These are phyloP conservation scores for Odontamblyopus lacepedii DNA, from an alignment of 2,797 vertebrate species.

Conservation along the genomic window DNA sequence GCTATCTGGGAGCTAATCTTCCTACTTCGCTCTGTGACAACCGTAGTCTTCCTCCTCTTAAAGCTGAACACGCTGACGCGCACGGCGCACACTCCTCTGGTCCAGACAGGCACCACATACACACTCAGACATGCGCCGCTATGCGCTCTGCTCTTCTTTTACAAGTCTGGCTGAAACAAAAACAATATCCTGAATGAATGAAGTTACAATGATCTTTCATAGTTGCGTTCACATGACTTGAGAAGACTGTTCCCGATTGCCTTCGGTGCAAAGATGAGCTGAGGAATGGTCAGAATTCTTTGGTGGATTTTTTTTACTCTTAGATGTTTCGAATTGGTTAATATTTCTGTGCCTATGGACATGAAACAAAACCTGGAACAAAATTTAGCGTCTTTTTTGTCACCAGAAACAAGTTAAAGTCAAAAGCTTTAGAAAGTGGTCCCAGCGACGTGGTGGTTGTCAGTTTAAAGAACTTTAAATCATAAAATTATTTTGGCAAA, in stretches of 20 bases:
- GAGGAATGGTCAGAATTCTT: too few relatives aligned
- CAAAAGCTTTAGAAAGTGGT: too few relatives aligned
- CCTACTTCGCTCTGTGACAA: slow-evolving; percentile 78
- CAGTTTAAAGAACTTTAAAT: not conserved
- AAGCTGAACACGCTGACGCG: slow-evolving; percentile 78
- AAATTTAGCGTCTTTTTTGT: not conserved
- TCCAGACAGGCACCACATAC: slow-evolving; percentile 26
- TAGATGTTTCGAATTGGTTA: too few relatives aligned
- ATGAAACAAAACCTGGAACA: not conserved
- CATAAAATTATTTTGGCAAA: not conserved
- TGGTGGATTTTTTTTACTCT: too few relatives aligned
- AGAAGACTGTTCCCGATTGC: too few relatives aligned
- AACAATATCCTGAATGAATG: not conserved
- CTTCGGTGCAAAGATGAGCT: too few relatives aligned
- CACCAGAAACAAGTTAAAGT: not conserved
- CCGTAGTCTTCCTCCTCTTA: slow-evolving; percentile 84
- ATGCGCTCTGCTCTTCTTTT: slow-evolving; percentile 31
- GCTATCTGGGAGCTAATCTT: slow-evolving; percentile 88
- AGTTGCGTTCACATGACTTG: not conserved
- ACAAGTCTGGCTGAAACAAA: not conserved
- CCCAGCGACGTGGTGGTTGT: too few relatives aligned
- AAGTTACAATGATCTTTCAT: not conserved
- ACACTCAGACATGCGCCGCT: slow-evolving; percentile 19
- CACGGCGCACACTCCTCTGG: slow-evolving; percentile 30
- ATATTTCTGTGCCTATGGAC: not conserved